Evolutionary conservation across 2,888 invertebrate species (phyloP), one percentile per base, ranked within the genome.

Genomic region (Drosophila greeni): DNA sequence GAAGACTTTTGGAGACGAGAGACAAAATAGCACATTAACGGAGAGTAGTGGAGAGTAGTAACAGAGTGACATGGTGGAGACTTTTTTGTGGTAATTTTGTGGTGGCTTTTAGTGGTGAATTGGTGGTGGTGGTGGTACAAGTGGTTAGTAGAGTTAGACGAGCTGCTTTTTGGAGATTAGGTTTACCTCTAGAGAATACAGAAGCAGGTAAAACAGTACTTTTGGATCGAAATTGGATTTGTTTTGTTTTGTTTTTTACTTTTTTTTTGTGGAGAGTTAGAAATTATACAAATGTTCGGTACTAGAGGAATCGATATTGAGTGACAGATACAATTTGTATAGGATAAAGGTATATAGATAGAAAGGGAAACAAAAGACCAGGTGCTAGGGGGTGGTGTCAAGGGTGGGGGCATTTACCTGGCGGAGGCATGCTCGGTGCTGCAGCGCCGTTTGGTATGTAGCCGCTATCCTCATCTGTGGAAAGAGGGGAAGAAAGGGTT

Each of bases 371-470:
- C 62, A 40, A 70, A 42, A 60, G 61, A 55, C 16, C 47, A 58
- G 65, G 24, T 43, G 48, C 24, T 70, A 23, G 20, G n/a, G 43
- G 14, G 36, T 18, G 14, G 48, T 20, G 31, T 37, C 43, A 37
- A 39, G 40, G 26, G 11, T 12, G n/a, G 26, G 64, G 51, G 29
- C 47, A 75, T 70, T 88, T 88, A 89, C 89, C 88, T 87, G 88
- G 87, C 48, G 88, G 88, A 81, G 88, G 86, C 73, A 86, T 85
- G 61, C 73, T 86, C 53, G 87, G 87, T 52, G 83, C 86, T 48
- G 77, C 76, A 56, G 81, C 73, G 39, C 86, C 86, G 62, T 87
- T 87, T 6, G 84, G 85, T 75, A 85, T 82, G 34, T 80, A 84
- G 36, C 85, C 85, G 56, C 85, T 85, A 39, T 87, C 87, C 37